These are phyloP conservation scores for Chaitophorus viminalis DNA, from an alignment of 2,888 invertebrate genomes.

Conservation along the genomic window DNA sequence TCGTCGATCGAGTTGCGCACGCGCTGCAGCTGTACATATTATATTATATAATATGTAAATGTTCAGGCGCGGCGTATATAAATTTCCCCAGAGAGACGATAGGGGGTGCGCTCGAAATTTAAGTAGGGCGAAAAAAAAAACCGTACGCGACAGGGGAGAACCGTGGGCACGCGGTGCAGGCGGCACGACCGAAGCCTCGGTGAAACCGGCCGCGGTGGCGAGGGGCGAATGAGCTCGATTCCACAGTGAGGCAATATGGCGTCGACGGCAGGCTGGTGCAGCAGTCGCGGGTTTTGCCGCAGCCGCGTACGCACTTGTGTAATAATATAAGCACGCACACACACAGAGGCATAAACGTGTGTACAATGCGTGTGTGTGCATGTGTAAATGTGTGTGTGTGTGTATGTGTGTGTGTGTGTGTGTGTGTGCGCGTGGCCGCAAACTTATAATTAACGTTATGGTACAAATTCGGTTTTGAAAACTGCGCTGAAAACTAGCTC, in stretches of 20 bases:
- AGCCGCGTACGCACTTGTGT: neutral
- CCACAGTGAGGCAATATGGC: constrained; percentile 37
- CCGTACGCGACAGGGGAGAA: neutral
- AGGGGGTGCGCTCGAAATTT: neutral
- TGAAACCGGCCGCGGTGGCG: neutral
- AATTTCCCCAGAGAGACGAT: constrained; percentile 50
- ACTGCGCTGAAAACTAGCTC: neutral
- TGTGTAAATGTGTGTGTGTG: too few species aligned
- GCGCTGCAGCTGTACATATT: neutral
- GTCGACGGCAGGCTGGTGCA: neutral
- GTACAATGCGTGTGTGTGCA: neutral
- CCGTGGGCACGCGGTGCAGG: too few species aligned
- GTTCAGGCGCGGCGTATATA: neutral
- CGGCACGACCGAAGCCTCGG: too few species aligned
- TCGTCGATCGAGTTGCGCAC: neutral
- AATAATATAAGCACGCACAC: too few species aligned
- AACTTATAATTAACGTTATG: constrained; percentile 61
- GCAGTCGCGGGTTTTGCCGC: neutral
- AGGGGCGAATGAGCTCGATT: constrained; percentile 3
- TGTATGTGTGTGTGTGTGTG: neutral
- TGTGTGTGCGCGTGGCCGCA: constrained; percentile 34
- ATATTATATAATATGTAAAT: too few species aligned
- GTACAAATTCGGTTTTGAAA: constrained; percentile 61
- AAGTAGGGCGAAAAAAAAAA: neutral
- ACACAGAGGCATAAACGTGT: neutral